Conservation (phyloP, 1,140 invertebrate genomes). For the Camponotus pennsylvanicus region DNA sequence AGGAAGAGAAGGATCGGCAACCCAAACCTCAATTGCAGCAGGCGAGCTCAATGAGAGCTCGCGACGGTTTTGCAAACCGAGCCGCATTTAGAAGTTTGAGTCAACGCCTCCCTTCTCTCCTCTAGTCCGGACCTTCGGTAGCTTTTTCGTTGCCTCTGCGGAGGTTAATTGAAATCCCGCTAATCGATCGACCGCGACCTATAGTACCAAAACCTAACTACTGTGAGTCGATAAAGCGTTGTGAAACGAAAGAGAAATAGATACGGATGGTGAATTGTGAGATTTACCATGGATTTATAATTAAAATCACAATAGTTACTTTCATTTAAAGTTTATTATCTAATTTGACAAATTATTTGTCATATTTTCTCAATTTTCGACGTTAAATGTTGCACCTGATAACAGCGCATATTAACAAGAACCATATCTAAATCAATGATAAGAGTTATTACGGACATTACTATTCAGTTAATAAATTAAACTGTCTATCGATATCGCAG, state of each 20-base stretch:
- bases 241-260: not conserved
- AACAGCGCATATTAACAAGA: not conserved
- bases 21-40: constrained; percentile 66
- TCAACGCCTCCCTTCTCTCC: constrained; percentile 36
- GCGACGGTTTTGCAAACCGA: constrained; percentile 76
- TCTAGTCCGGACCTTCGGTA: constrained; percentile 32
- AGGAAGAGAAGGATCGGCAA: constrained; percentile 5
- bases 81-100: constrained; percentile 74
- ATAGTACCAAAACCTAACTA: constrained; percentile 37
- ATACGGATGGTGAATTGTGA: not conserved
- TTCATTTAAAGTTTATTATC: not conserved
- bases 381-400: constrained; percentile 2
- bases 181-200: constrained; percentile 76
- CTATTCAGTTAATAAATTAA: constrained; percentile 39
- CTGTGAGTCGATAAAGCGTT: not conserved
- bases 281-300: not conserved
- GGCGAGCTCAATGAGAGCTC: constrained; percentile 71
- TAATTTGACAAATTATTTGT: not conserved
- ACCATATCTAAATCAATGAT: constrained; percentile 33
- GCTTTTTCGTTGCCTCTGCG: constrained; percentile 68
- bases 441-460: constrained; percentile 44
- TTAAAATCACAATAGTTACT: not conserved
- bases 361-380: not conserved
- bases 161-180: constrained; percentile 80
- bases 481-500: constrained; percentile 68